Base-by-base conservation (phyloP, 2,888 invertebrate species). In the Calameuta pallipes region DNA sequence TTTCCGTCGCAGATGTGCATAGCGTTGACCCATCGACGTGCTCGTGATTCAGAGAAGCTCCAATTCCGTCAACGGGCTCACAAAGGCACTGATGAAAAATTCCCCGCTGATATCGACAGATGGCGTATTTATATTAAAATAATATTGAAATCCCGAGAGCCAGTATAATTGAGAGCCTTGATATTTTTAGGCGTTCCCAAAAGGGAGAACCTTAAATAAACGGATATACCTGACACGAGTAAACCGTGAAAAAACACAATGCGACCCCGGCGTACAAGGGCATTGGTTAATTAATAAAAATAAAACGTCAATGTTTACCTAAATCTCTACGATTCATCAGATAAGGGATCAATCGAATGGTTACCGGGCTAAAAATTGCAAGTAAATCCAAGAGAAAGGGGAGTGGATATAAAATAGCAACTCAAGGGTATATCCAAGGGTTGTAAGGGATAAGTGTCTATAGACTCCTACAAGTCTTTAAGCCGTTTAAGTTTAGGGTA, bases 51-150 rank as follows among this genome's bases (percentile, higher is more conserved):
- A 56, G 56, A 23, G 23, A 23, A 56, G 56, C 56, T 56, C 23
- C 1, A 56, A 56, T 9, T 9, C 23, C 9, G 56, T 56, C 56
- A 56, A 1, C 23, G 23, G 56, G 56, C 56, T 56, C 9, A 56
- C 56, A 56, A 56, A 56, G 23, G 56, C 56, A 9, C 23, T 56
- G 56, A 56, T 56, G 56, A 56, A 56, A 56, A 56, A 56, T 56
- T 56, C 9, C 56, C 56, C 23, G 23, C 56, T 56, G 56, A 23
- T 56, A 56, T 56, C 56, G 56, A 56, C 56, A 56, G 56, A 56
- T 2, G 37, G 34, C 75, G 56, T 73, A 76, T 78, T 80, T 75
- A 77, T 73, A 80, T 80, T 76, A 31, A 75, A 76, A 80, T 80
- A 73, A 76, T 78, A 80, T 76, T 78, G 34, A 78, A 78, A 73